A percentile compares a stretch with the other conserved stretches of the same genome.
Evolutionary conservation across 2,797 vertebrate genomes (phyloP).

Genomic region (Esox masquinongy): DNA sequence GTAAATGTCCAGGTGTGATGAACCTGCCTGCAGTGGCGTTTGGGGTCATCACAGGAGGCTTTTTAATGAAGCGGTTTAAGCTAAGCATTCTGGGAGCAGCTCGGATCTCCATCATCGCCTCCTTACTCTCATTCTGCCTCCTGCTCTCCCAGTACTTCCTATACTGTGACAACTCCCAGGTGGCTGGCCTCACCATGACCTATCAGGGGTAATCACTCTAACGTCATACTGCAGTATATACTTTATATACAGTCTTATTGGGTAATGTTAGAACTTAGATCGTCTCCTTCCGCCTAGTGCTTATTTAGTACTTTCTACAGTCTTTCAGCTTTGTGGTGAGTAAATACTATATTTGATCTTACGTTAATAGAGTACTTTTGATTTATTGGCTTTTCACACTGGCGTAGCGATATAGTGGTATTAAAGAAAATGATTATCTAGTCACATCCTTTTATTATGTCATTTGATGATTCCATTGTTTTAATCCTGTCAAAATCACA

Average conservation of each 20-base stretch:
- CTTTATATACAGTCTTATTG: background rate
- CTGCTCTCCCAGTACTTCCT: slow-evolving; percentile 78
- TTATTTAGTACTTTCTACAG: background rate
- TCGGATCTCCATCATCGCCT: slow-evolving; percentile 76
- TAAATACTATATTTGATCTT: background rate
- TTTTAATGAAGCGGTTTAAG: slow-evolving; percentile 87
- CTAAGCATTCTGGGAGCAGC: slow-evolving; percentile 82
- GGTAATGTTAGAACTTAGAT: background rate
- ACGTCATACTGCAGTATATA: background rate
- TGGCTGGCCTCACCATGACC: slow-evolving; percentile 86
- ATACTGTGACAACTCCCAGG: slow-evolving; percentile 83
- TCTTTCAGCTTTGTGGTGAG: background rate
- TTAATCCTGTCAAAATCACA: too few relatives aligned
- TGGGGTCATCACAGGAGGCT: slow-evolving; percentile 89
- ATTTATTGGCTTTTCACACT: background rate
- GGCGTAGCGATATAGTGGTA: too few relatives aligned
- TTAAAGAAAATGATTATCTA: too few relatives aligned
- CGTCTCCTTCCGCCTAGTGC: background rate
- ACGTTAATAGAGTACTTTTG: background rate
- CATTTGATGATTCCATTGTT: too few relatives aligned
- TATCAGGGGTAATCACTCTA: slow-evolving; percentile 83
- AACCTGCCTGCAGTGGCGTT: slow-evolving; percentile 93
- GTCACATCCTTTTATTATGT: too few relatives aligned
- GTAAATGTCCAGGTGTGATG: slow-evolving; percentile 77
- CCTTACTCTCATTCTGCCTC: slow-evolving; percentile 75